phyloP scores from a whole-genome alignment of 2,113 vertebrate species.

The Pelmatolapia mariae region DNA sequence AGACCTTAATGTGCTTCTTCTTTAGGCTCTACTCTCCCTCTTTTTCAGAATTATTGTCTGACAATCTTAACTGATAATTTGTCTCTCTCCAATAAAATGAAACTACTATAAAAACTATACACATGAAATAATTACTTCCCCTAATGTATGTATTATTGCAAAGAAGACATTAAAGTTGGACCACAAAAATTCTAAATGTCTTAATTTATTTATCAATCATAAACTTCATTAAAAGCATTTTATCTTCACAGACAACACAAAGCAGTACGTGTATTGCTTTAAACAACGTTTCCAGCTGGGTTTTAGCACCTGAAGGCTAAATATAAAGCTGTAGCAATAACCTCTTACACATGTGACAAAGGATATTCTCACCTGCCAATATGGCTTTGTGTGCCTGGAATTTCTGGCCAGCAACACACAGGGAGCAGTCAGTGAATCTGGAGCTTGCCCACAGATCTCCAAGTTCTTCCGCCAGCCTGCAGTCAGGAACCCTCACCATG shows the following conservation, averaged over 20 bases:
- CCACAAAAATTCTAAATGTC: not conserved
- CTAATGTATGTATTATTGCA: not conserved
- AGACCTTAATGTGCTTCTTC: not conserved
- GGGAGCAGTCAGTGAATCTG: conserved; percentile 86
- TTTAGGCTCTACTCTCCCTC: not conserved
- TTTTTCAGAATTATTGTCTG: not conserved
- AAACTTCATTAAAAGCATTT: not conserved
- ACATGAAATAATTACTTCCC: not conserved
- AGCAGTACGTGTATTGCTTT: not conserved
- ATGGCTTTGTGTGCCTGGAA: conserved; percentile 92
- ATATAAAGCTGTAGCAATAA: not conserved
- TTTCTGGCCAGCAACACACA: conserved; percentile 87
- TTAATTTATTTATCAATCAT: not conserved
- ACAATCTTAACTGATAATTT: not conserved
- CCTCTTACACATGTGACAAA: not conserved
- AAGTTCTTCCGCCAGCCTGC: conserved; percentile 85
- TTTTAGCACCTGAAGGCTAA: not conserved
- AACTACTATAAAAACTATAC: not conserved
- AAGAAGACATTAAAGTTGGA: not conserved
- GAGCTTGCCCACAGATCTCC: conserved; percentile 90
- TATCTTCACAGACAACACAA: not conserved
- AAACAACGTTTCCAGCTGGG: not conserved
- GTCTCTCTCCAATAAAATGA: accelerated
- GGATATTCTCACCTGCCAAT: conserved; percentile 78
- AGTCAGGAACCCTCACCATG: conserved; percentile 90